A percentile compares a stretch with the other conserved stretches of the same genome.
These are phyloP conservation scores for Epizoanthus illoricatus DNA, from an alignment of 92 coral and sea anemone species.

Conservation along the genomic window DNA sequence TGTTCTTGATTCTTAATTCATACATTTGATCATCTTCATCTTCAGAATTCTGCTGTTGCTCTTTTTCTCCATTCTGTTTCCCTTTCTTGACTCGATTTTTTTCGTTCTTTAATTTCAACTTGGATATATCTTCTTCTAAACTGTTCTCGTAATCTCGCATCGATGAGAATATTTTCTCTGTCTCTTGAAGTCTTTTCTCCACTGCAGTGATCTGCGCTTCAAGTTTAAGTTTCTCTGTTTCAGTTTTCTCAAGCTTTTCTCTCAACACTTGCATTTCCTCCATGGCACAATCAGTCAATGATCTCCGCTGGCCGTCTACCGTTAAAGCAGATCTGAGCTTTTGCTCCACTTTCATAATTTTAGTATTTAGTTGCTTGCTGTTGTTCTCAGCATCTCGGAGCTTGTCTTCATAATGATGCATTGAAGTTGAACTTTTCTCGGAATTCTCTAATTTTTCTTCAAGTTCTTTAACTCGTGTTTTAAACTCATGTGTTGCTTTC, in stretches of 20 bases:
- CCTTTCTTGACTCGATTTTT: constrained; percentile 21
- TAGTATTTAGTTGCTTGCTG: constrained; percentile 50
- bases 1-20: constrained; percentile 49
- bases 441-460: constrained; percentile 29
- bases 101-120: constrained; percentile 53
- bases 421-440: not conserved
- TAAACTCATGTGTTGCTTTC: constrained; percentile 12
- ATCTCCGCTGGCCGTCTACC: constrained; percentile 25
- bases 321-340: constrained; percentile 51
- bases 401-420: constrained; percentile 39
- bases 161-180: constrained; percentile 52
- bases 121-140: constrained; percentile 48
- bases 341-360: constrained; percentile 56
- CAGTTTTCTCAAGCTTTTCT: constrained; percentile 35
- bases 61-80: constrained; percentile 17
- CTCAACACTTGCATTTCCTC: constrained; percentile 26
- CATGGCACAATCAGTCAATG: constrained; percentile 14
- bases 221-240: constrained; percentile 18
- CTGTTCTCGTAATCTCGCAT: constrained; percentile 59
- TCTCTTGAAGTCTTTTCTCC: constrained; percentile 52
- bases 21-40: constrained; percentile 39
- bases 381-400: constrained; percentile 55
- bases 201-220: constrained; percentile 50
- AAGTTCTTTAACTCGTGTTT: constrained; percentile 10
- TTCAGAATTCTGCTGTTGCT: constrained; percentile 33